Evolutionary conservation across 2,888 invertebrate genomes (phyloP).

Genomic region (Vanessa cardui): DNA sequence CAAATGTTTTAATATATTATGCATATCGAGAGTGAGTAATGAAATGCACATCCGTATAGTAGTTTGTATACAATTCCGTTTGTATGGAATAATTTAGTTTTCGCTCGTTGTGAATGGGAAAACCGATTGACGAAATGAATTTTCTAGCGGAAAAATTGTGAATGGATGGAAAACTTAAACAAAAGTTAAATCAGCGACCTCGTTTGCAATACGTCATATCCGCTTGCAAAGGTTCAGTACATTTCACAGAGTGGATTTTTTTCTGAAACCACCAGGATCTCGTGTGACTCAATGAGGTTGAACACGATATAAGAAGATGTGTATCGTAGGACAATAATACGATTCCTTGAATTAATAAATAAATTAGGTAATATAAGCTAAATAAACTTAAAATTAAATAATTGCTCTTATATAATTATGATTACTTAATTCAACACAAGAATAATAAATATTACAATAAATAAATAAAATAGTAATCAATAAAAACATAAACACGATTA

Average conservation of each 20-base stretch:
- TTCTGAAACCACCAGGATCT: slow-evolving; percentile 31
- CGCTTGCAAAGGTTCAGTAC: slow-evolving; percentile 34
- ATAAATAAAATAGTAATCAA: slow-evolving; percentile 16
- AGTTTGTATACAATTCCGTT: slow-evolving; percentile 35
- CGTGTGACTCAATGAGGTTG: slow-evolving; percentile 26
- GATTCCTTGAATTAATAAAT: background rate
- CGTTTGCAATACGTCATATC: slow-evolving; percentile 23
- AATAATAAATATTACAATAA: background rate
- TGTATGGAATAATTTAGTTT: slow-evolving; percentile 38
- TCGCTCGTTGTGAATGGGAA: slow-evolving; percentile 27
- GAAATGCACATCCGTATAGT: slow-evolving; percentile 28
- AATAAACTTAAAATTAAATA: too few relatives aligned
- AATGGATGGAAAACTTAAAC: slow-evolving; percentile 26
- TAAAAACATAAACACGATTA: slow-evolving; percentile 22
- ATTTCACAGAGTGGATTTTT: slow-evolving; percentile 36
- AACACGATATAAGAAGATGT: background rate
- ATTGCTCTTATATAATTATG: too few relatives aligned
- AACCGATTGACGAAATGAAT: slow-evolving; percentile 33
- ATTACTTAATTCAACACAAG: too few relatives aligned
- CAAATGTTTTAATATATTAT: slow-evolving; percentile 20
- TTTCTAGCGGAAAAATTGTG: slow-evolving; percentile 27
- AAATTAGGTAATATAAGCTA: too few relatives aligned
- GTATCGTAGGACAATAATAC: background rate
- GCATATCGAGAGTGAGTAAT: slow-evolving; percentile 36
- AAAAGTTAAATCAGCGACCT: slow-evolving; percentile 24